Evolutionary conservation across 2,888 invertebrate species (phyloP).

Genomic region (Sinelater perroti): DNA sequence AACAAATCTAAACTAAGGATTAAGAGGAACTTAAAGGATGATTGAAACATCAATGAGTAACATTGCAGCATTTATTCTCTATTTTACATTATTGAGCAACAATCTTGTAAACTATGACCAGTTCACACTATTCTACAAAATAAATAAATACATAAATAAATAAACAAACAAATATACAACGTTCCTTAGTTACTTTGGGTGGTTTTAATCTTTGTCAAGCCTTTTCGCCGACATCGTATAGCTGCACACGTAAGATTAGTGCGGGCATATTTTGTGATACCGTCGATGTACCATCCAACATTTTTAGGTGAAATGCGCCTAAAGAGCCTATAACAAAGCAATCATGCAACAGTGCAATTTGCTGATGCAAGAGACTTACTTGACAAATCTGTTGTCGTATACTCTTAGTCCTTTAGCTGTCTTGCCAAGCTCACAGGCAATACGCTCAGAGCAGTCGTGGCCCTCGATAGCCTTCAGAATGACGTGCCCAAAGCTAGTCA

Average conservation of each 20-base stretch:
- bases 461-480: conserved; percentile 61
- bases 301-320: conserved; percentile 53
- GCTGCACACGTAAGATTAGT: conserved; percentile 56
- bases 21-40: no score
- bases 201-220: conserved; percentile 16
- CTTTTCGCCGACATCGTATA: conserved; percentile 54
- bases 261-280: conserved; percentile 53
- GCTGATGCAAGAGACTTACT: conserved; percentile 48
- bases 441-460: conserved; percentile 60
- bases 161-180: no score
- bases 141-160: conserved; percentile 44
- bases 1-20: no score
- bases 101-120: no score
- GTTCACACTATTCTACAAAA: conserved; percentile 38
- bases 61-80: no score
- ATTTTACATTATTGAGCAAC: no score
- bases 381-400: conserved; percentile 57
- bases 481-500: conserved; percentile 57
- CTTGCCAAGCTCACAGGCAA: conserved; percentile 61
- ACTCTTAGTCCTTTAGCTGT: conserved; percentile 56
- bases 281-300: conserved; percentile 54
- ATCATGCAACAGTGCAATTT: conserved; percentile 37
- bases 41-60: no score
- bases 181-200: no score
- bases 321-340: conserved; percentile 56